Evolutionary conservation across 2,888 invertebrate species (phyloP).

Genomic region (Spodoptera littoralis): DNA sequence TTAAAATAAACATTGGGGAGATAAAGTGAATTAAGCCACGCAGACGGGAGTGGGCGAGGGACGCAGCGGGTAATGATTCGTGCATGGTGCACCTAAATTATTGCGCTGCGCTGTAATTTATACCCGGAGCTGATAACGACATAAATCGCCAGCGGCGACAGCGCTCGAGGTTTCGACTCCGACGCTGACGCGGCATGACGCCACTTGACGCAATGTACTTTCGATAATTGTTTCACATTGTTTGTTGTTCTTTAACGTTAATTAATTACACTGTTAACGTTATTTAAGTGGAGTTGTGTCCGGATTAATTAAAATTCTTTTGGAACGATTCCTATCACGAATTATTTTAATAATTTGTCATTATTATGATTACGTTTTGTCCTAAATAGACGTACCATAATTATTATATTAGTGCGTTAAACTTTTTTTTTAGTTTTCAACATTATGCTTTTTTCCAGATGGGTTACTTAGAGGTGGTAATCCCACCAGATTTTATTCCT

Average conservation of each 20-base stretch:
- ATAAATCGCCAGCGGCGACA: conserved; percentile 85
- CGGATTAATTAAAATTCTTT: too few relatives aligned
- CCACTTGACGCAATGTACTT: conserved; percentile 74
- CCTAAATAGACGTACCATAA: too few relatives aligned
- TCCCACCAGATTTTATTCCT: conserved; percentile 96
- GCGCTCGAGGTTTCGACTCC: conserved; percentile 77
- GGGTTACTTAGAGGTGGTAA: conserved; percentile 95
- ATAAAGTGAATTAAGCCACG: conserved; percentile 85
- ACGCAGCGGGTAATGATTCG: conserved; percentile 88
- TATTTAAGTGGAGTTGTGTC: too few relatives aligned
- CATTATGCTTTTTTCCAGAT: conserved; percentile 88
- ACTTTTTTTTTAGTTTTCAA: not conserved
- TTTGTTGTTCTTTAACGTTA: conserved; percentile 14
- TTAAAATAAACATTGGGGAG: conserved; percentile 79
- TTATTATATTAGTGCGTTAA: not conserved
- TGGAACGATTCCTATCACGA: too few relatives aligned
- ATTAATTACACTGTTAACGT: conserved; percentile 8
- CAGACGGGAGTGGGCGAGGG: conserved; percentile 64
- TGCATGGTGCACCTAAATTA: conserved; percentile 88
- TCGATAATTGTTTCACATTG: conserved; percentile 49
- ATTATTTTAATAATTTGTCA: too few relatives aligned
- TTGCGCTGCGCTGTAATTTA: conserved; percentile 86
- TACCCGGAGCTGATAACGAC: conserved; percentile 85
- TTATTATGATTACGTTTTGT: too few relatives aligned
- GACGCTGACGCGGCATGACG: conserved; percentile 82